These are phyloP conservation scores for Callyntrura sp. DNA, from an alignment of 2,888 invertebrate genomes.

Conservation along the genomic window DNA sequence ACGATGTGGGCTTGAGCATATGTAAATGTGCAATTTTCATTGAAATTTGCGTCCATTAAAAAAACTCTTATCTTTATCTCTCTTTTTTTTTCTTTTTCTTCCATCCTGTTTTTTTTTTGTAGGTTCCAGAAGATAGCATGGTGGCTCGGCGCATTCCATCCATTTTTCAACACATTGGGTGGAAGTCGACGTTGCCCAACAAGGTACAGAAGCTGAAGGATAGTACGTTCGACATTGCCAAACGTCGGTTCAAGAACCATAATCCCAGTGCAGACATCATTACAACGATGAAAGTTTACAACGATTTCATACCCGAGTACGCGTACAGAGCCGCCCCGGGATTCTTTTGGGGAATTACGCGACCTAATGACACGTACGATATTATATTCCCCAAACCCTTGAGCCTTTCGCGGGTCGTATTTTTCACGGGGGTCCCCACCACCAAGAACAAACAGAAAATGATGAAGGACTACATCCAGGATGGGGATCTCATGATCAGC, in stretches of 20 bases:
- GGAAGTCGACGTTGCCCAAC: constrained; percentile 84
- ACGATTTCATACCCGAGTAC: constrained; percentile 84
- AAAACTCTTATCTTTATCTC: constrained; percentile 7
- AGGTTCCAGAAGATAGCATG: constrained; percentile 69
- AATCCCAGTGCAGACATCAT: constrained; percentile 85
- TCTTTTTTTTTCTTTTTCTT: not conserved
- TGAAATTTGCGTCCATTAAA: not conserved
- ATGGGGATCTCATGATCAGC: constrained; percentile 71
- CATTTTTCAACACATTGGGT: constrained; percentile 85
- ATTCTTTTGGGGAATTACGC: constrained; percentile 85
- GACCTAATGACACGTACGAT: constrained; percentile 84
- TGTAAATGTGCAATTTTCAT: constrained; percentile 32
- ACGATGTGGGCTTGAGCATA: not conserved
- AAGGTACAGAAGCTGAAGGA: constrained; percentile 85
- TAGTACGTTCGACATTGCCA: constrained; percentile 84
- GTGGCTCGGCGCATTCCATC: constrained; percentile 84
- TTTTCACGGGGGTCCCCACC: constrained; percentile 84
- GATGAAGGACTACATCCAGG: constrained; percentile 83
- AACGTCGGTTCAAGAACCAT: constrained; percentile 83
- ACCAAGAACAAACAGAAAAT: constrained; percentile 78
- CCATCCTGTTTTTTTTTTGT: not conserved
- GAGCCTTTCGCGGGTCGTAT: constrained; percentile 84
- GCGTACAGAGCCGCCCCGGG: constrained; percentile 85
- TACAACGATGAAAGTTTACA: constrained; percentile 84
- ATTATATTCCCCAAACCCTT: constrained; percentile 84